These are phyloP conservation scores for Lysandra bellargus DNA, from an alignment of 2,888 invertebrate genomes.

Conservation along the genomic window DNA sequence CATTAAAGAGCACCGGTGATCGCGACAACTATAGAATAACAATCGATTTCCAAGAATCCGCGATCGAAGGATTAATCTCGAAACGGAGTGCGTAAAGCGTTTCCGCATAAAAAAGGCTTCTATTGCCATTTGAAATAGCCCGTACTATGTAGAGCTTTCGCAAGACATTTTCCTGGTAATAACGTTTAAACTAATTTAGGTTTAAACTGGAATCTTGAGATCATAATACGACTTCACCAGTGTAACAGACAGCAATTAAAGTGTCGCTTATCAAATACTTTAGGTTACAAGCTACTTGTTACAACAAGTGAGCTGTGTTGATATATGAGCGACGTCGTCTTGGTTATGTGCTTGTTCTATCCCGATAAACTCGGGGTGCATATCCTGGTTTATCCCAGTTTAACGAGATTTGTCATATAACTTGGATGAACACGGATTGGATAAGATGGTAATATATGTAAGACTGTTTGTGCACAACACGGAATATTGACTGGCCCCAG, in stretches of 20 bases:
- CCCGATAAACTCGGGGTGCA: neutral
- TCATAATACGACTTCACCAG: neutral
- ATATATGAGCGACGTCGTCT: neutral
- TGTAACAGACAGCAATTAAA: neutral
- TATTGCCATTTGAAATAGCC: neutral
- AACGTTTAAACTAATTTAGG: neutral
- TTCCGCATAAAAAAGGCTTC: no score
- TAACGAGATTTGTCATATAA: neutral
- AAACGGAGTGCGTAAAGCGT: no score
- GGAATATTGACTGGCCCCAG: no score
- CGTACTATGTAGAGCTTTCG: neutral
- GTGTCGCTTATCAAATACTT: slow-evolving; percentile 2
- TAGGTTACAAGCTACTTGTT: neutral
- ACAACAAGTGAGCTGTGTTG: neutral
- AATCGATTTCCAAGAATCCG: no score
- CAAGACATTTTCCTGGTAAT: no score
- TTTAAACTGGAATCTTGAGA: neutral
- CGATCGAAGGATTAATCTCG: no score
- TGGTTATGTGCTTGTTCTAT: neutral
- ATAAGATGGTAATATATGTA: neutral
- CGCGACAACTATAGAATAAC: no score
- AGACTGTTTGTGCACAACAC: neutral
- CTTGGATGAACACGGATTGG: neutral
- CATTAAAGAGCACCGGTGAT: no score
- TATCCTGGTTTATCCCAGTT: neutral